A percentile compares a stretch with the other conserved stretches of the same genome.
phyloP scores from a whole-genome alignment of 37 sponge, comb jelly and placozoan genomes.

The Petrosia ficiformis region DNA sequence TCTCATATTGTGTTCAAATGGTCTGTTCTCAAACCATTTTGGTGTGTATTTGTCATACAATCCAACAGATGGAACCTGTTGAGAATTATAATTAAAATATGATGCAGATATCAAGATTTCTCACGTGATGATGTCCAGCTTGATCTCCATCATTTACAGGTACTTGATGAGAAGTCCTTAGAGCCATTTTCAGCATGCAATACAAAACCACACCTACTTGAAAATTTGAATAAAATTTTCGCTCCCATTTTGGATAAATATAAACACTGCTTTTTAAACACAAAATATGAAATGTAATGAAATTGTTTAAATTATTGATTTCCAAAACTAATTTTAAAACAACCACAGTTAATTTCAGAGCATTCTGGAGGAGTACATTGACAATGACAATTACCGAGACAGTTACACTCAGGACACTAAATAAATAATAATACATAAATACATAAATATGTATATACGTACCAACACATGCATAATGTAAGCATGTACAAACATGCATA shows the following conservation, averaged over 20 bases:
- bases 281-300: neutral
- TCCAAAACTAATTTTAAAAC: neutral
- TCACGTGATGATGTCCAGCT: neutral
- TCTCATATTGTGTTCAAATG: conserved; percentile 57
- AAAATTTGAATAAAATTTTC: no score
- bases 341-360: neutral
- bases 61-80: no score
- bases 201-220: neutral
- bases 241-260: no score
- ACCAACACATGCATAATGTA: no score
- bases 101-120: neutral
- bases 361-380: neutral
- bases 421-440: neutral
- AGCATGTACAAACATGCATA: no score
- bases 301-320: neutral
- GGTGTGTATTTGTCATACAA: no score
- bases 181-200: neutral
- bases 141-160: neutral
- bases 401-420: neutral
- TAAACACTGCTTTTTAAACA: neutral
- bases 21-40: conserved; percentile 43
- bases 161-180: neutral
- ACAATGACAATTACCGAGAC: neutral
- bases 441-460: neutral
- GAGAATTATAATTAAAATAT: neutral